Base-by-base conservation (phyloP, 2,888 invertebrate genomes). In the Celastrina argiolus region DNA sequence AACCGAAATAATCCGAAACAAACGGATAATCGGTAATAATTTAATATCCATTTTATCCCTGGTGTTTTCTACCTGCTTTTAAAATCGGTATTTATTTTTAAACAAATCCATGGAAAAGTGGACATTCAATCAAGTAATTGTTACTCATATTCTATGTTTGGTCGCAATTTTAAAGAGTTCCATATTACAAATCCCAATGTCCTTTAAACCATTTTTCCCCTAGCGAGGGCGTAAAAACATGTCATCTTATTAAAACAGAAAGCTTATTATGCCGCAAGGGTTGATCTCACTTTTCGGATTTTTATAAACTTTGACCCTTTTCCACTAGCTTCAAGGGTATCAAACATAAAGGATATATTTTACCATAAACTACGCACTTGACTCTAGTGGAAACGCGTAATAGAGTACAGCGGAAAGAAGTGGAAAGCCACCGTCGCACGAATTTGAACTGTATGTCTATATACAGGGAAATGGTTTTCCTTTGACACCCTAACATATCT, bases 351-450 rank as follows among this genome's bases (percentile, higher is more conserved):
- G 61, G 36, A 61, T 61, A 61, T 61, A 61, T 61, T 61, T 61
- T 61, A 61, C 34, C 61, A 61, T 61, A 61, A 61, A 61, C 61
- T 61, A 39, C 61, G 61, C 61, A 39, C 61, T 61, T 36, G 39
- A 61, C 61, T 61, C 26, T 61, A 61, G 61, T 61, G 61, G 36
- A 39, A 36, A 61, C 61, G 61, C 61, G 61, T 61, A 61, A 61
- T 61, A 36, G 61, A 61, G 39, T 61, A 36, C 61, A 61, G 39
- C 12, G 61, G 61, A 61, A 61, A 39, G 36, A 36, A 39, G 36
- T 22, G 14, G 39, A 36, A 22, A 61, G 18, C 22, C 39, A 39
- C 56, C 26, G 12, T 18, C 39, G 2, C 2, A 39, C 22, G 39
- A 61, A 22, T 14, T 39, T 34, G 61, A 61, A 22, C 61, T 39